Evolutionary conservation across 2,113 vertebrate species (phyloP), one percentile per base, ranked within the genome.

Genomic region (Carlito syrichta): DNA sequence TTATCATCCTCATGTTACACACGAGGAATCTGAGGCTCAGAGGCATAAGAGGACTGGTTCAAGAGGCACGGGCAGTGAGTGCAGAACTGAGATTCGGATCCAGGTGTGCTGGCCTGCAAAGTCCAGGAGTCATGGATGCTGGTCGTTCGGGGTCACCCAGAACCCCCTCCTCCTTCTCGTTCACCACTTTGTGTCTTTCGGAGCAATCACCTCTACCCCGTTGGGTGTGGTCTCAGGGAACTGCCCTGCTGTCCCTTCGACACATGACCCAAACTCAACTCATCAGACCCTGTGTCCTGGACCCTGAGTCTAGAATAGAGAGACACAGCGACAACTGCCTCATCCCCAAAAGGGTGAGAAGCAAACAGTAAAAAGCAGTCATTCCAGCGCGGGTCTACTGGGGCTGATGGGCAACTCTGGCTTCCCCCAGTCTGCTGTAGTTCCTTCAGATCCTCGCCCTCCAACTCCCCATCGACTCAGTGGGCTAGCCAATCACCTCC

Each of bases 401-500:
- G 35, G 20, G 35, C 48, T 30, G 6, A 11, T 22, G 2, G 35
- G 60, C 22, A 25, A 10, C 35, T 12, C 38, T 0, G 35, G 40
- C 73, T 10, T 35, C 38, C 54, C 10, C 1, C n/a, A 5, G 12
- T 1, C 40, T 0, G 8, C 25, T 1, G 10, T 6, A 2, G 13
- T 16, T 19, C 54, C 52, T 14, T 12, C 8, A 23, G 79, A 23
- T 58, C 83, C 22, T 0, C 3, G 22, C 40, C 38, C 54, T 71
- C 52, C 20, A 25, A 43, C 45, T 11, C 5, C 76, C 19, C 14
- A 0, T 2, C 2, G 0, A 30, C 1, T 30, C 35, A 6, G 35
- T 1, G 6, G 10, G 8, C 16, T 12, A 60, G 23, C 30, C 25
- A 14, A 3, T 1, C 8, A 2, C 25, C 38, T 54, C 27, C 82